These are phyloP conservation scores for Misgurnus mizolepis DNA, from an alignment of 2,113 vertebrate genomes.

Conservation along the genomic window DNA sequence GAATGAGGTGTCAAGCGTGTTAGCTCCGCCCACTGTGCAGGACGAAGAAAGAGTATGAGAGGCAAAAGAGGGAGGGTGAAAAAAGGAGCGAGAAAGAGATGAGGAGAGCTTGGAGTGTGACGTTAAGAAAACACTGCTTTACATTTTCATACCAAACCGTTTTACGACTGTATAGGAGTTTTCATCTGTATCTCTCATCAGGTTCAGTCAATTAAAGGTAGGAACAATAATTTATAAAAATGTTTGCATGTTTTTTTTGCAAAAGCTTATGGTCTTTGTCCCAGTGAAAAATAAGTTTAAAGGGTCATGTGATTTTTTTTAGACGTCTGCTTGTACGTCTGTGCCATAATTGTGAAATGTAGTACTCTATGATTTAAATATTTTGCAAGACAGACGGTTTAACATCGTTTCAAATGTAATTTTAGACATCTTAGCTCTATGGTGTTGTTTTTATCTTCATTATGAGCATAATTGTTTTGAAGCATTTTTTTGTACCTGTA, in stretches of 20 bases:
- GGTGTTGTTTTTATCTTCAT: background rate
- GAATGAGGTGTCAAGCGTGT: constrained; percentile 1
- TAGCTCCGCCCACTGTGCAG: constrained; percentile 10
- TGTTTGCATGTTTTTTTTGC: background rate
- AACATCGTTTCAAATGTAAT: background rate
- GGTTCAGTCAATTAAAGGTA: background rate
- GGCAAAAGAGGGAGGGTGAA: constrained; percentile 9
- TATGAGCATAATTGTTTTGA: background rate
- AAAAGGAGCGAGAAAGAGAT: background rate
- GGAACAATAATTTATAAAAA: background rate
- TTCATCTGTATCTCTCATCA: background rate
- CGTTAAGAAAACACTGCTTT: constrained; percentile 1
- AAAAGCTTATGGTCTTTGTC: background rate
- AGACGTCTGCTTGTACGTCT: background rate
- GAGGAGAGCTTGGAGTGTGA: constrained; percentile 13
- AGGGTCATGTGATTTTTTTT: background rate
- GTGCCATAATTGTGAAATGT: background rate
- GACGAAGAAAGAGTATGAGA: background rate
- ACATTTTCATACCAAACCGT: background rate
- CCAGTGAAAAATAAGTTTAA: background rate
- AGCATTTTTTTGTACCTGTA: background rate
- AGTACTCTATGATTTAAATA: background rate
- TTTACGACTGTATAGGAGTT: background rate
- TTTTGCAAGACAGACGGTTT: background rate
- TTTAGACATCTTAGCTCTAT: background rate